A percentile compares a stretch with the other conserved stretches of the same genome.
Conservation (phyloP, 1,140 invertebrate species). For the Thaumatotibia leucotreta region DNA sequence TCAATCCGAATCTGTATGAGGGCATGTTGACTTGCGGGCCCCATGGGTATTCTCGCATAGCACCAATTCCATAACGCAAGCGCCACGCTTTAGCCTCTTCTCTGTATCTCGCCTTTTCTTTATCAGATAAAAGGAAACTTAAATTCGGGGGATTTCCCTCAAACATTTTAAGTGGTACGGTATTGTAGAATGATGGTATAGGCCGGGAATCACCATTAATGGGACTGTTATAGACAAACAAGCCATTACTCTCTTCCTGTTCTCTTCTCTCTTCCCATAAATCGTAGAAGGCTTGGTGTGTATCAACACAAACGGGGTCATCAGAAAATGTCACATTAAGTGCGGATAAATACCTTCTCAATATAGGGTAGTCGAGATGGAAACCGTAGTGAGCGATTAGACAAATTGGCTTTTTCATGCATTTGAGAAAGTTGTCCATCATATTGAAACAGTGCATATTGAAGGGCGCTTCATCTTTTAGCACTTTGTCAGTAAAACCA, state of each 20-base stretch:
- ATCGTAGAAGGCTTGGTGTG: not conserved
- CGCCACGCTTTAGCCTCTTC: not conserved
- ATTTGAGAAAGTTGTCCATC: not conserved
- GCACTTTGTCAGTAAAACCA: not conserved
- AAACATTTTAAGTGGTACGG: too few relatives aligned
- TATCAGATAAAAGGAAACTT: too few relatives aligned
- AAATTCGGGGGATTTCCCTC: too few relatives aligned
- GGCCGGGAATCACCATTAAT: too few relatives aligned
- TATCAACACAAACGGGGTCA: not conserved
- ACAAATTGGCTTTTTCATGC: not conserved
- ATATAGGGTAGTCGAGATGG: not conserved
- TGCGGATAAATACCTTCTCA: not conserved
- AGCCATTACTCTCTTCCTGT: not conserved
- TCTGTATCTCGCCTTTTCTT: too few relatives aligned
- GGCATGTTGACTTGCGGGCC: not conserved
- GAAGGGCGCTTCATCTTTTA: not conserved
- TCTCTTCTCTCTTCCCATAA: not conserved
- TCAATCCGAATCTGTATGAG: not conserved
- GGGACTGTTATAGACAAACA: too few relatives aligned
- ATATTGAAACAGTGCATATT: not conserved
- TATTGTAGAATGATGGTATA: too few relatives aligned
- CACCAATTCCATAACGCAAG: not conserved
- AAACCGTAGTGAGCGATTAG: not conserved
- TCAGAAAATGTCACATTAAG: not conserved
- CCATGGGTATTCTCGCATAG: not conserved